Percentiles rank a stretch among this genome's conserved stretches.
phyloP scores from a whole-genome alignment of 2,888 invertebrate species.

The Chironomus tentans region DNA sequence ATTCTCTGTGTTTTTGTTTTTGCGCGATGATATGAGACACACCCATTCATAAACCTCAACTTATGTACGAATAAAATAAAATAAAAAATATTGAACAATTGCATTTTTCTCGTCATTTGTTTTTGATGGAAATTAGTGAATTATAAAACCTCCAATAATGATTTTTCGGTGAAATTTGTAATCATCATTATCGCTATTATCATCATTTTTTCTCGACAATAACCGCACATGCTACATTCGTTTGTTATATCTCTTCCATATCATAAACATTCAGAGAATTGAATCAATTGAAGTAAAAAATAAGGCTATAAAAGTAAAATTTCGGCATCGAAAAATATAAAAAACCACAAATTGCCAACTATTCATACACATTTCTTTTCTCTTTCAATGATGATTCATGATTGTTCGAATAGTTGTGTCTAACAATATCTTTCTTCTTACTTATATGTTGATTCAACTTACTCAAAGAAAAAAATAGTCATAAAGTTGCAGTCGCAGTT shows the following conservation, averaged over 20 bases:
- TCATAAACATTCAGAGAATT: background rate
- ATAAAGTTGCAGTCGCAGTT: no score
- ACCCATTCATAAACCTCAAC: background rate
- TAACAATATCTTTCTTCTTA: no score
- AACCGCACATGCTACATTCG: background rate
- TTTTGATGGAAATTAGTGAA: background rate
- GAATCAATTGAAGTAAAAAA: background rate
- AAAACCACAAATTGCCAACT: no score
- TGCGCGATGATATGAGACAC: background rate
- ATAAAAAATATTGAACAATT: background rate
- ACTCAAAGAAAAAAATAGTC: no score
- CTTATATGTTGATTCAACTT: no score
- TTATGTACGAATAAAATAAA: background rate
- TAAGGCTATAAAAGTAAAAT: no score
- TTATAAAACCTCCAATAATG: background rate
- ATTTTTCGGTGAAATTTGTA: background rate
- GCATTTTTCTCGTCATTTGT: background rate
- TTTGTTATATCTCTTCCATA: background rate
- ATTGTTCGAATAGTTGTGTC: no score
- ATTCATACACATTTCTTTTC: no score
- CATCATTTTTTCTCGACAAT: background rate
- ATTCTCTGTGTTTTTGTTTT: background rate
- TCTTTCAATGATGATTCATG: no score
- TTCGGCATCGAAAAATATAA: no score
- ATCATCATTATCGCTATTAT: background rate